These are phyloP conservation scores for Steinernema khuongi DNA, from an alignment of 1,140 invertebrate species.

Conservation along the genomic window DNA sequence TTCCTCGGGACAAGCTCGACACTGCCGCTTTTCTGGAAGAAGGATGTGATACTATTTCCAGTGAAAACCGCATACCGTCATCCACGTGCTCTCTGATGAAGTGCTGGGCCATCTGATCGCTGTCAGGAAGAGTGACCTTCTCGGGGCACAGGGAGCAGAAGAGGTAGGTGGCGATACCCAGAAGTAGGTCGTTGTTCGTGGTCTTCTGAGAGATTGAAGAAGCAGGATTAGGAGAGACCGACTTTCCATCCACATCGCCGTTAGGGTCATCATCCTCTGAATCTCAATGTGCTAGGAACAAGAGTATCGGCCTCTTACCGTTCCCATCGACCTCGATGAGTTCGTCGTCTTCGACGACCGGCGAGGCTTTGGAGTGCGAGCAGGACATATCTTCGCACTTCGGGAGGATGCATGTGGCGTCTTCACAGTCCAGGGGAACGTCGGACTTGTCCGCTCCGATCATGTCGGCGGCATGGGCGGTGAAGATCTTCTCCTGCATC, in stretches of 20 bases:
- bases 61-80: slow-evolving; percentile 14
- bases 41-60: not conserved
- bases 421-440: not conserved
- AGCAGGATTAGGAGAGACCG: not conserved
- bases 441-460: not conserved
- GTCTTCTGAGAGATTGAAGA: not conserved
- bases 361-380: not conserved
- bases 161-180: slow-evolving; percentile 31
- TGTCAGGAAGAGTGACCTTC: slow-evolving; percentile 12
- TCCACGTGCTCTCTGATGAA: slow-evolving; percentile 27
- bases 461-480: not conserved
- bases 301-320: not conserved
- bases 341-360: not conserved
- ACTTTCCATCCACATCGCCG: not conserved
- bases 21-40: slow-evolving; percentile 25
- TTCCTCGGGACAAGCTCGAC: slow-evolving; percentile 19
- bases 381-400: not conserved
- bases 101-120: slow-evolving; percentile 27
- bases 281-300: not conserved
- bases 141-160: slow-evolving; percentile 29
- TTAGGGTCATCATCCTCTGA: not conserved
- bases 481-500: not conserved
- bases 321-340: not conserved
- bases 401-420: not conserved
- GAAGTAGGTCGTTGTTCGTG: slow-evolving; percentile 19